Conservation (phyloP, 2,797 vertebrate genomes). For the Aldrovandia affinis region DNA sequence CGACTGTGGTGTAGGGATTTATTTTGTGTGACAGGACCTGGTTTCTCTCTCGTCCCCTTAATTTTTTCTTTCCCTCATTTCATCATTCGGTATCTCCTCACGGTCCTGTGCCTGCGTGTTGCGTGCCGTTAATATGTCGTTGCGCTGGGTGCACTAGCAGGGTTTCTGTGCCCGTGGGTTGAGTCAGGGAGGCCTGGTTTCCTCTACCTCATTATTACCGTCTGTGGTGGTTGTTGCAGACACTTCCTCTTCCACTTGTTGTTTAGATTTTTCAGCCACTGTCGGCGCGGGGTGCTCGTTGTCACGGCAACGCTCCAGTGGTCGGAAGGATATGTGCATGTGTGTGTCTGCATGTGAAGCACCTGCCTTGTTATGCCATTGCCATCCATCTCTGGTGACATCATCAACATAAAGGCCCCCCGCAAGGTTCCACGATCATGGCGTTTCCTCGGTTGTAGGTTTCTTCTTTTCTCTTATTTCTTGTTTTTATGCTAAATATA, state of each 20-base stretch:
- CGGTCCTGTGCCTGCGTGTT: neutral
- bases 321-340: neutral
- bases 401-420: constrained; percentile 1
- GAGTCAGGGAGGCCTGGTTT: neutral
- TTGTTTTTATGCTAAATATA: neutral
- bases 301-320: constrained; percentile 15
- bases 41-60: neutral
- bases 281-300: constrained; percentile 9
- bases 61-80: neutral
- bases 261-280: constrained; percentile 12
- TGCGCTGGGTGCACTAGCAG: neutral
- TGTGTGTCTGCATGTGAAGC: neutral
- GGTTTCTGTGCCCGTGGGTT: neutral
- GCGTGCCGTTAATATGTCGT: neutral
- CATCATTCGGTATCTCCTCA: neutral
- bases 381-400: neutral
- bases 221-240: neutral
- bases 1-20: neutral
- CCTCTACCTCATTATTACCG: neutral
- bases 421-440: neutral
- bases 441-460: neutral
- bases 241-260: constrained; percentile 20
- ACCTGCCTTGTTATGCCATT: neutral
- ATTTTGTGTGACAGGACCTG: neutral
- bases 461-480: neutral